Evolutionary conservation across 2,888 invertebrate species (phyloP).

Genomic region (Ectropis crepuscularia): DNA sequence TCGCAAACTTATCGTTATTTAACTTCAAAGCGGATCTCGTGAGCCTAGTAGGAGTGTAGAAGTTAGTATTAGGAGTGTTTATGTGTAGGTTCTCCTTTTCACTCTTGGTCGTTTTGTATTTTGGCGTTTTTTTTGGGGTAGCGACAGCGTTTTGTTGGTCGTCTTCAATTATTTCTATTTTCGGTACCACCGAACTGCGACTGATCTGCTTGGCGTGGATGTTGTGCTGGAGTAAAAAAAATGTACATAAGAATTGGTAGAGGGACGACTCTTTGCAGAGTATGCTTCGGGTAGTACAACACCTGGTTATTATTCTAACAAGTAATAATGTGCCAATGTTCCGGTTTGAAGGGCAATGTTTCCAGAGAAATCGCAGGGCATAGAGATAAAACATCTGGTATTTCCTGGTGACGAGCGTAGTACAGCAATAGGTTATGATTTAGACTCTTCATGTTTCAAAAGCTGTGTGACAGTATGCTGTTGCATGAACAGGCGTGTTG

Average conservation of each 20-base stretch:
- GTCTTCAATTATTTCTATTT: constrained; percentile 38
- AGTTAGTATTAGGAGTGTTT: constrained; percentile 69
- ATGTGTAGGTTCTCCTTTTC: constrained; percentile 44
- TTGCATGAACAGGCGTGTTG: no score
- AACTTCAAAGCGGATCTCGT: constrained; percentile 72
- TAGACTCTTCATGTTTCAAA: no score
- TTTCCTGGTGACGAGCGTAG: no score
- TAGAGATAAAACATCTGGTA: no score
- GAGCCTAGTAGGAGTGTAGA: constrained; percentile 69
- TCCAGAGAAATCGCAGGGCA: no score
- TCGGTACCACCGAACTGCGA: constrained; percentile 80
- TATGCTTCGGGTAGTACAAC: no score
- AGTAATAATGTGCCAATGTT: no score
- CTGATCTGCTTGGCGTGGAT: constrained; percentile 79
- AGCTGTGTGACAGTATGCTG: no score
- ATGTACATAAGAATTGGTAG: constrained; percentile 23
- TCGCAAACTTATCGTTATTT: constrained; percentile 71
- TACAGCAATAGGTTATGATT: no score
- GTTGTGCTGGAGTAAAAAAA: constrained; percentile 70
- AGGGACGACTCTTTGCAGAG: not conserved
- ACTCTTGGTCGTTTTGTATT: constrained; percentile 48
- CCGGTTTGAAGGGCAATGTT: no score
- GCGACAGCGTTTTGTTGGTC: constrained; percentile 45
- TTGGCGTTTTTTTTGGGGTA: constrained; percentile 67
- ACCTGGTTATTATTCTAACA: no score